These are phyloP conservation scores for Lepus europaeus DNA, from an alignment of 2,113 vertebrate genomes.

Conservation along the genomic window DNA sequence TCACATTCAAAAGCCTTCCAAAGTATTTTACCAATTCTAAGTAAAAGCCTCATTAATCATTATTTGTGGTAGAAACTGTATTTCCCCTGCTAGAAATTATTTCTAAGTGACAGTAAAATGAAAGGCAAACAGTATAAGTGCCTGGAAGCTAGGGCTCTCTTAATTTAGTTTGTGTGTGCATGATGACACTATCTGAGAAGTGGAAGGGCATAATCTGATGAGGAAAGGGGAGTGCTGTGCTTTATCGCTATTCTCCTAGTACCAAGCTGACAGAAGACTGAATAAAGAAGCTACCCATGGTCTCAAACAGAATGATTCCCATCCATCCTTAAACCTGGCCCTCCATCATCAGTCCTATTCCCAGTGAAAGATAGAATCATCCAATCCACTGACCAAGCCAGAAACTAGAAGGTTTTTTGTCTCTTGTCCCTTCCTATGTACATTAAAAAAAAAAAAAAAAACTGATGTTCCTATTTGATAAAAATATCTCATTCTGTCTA, in stretches of 20 bases:
- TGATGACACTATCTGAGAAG: neutral
- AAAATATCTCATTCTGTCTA: neutral
- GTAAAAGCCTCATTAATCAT: conserved; percentile 60
- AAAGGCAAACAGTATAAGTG: neutral
- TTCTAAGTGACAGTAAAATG: conserved; percentile 53
- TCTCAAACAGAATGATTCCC: neutral
- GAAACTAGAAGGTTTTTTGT: neutral
- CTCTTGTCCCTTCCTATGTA: neutral
- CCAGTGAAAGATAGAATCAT: neutral
- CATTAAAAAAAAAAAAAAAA: neutral
- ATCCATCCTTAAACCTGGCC: neutral
- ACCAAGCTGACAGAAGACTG: neutral
- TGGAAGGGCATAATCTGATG: neutral
- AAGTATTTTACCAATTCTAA: conserved; percentile 53
- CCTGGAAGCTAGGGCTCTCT: conserved; percentile 6
- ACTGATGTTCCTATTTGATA: neutral
- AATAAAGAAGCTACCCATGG: neutral
- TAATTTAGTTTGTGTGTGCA: neutral
- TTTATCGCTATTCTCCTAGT: neutral
- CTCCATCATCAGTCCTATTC: neutral
- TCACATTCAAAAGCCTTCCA: conserved; percentile 29
- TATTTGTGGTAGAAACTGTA: neutral
- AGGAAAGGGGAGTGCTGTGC: neutral
- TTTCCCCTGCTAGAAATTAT: conserved; percentile 55
- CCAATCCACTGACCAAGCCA: neutral